Conservation (phyloP, 2,888 invertebrate genomes). For the Linyphia triangularis region DNA sequence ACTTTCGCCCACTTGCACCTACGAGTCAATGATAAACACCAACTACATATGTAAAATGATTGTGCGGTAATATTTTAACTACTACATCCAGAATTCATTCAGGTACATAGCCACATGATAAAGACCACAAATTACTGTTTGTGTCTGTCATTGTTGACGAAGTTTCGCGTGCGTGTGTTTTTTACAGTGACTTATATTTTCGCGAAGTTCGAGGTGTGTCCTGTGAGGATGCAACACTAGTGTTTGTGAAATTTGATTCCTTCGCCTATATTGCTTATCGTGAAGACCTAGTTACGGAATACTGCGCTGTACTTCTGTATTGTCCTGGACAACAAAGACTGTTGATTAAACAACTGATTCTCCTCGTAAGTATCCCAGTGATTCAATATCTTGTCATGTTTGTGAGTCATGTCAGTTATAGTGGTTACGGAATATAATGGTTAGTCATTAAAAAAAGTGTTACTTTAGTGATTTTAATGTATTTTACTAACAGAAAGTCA, state of each 20-base stretch:
- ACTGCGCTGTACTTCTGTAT: constrained; percentile 10
- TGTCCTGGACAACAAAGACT: background rate
- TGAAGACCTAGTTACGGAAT: constrained; percentile 18
- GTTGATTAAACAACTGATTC: background rate
- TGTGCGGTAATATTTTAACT: constrained; percentile 39
- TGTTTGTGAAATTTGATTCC: constrained; percentile 72
- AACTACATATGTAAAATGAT: constrained; percentile 69
- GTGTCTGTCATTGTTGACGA: background rate
- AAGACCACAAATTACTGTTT: constrained; percentile 20
- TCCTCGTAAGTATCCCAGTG: background rate
- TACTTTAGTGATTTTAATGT: no score
- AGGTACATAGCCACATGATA: background rate
- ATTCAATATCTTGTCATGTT: background rate
- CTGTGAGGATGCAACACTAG: constrained; percentile 49
- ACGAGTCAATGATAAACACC: constrained; percentile 35
- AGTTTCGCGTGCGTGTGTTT: background rate
- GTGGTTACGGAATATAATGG: no score
- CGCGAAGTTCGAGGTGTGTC: constrained; percentile 63
- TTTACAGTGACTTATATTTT: constrained; percentile 13
- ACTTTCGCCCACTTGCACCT: constrained; percentile 69
- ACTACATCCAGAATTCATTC: background rate
- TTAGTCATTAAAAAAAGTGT: no score
- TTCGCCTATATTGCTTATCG: constrained; percentile 56
- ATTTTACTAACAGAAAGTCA: no score
- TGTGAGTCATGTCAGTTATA: background rate